Evolutionary conservation across 92 coral and sea anemone species (phyloP).

Genomic region (Galaxea fascicularis): DNA sequence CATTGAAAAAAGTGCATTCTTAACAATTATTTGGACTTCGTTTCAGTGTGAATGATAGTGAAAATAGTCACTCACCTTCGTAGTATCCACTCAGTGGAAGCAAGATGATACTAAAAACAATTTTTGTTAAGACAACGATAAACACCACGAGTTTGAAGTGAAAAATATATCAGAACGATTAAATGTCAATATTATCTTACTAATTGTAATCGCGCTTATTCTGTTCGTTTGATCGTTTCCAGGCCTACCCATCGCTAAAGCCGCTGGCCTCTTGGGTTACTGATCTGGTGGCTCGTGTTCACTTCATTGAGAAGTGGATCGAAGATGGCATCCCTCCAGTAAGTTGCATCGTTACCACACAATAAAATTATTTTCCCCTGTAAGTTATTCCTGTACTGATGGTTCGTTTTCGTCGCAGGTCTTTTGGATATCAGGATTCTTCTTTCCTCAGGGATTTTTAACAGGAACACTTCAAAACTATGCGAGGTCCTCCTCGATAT

Average conservation of each 20-base stretch:
- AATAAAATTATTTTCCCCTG: neutral
- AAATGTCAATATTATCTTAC: too few species aligned
- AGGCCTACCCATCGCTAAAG: conserved; percentile 98
- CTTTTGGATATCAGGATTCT: conserved; percentile 99
- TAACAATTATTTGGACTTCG: too few species aligned
- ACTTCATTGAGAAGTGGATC: conserved; percentile 96
- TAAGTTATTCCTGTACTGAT: neutral
- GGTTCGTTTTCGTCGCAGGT: conserved; percentile 68
- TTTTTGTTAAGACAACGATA: too few species aligned
- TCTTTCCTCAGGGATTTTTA: conserved; percentile 98
- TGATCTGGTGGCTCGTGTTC: conserved; percentile 92
- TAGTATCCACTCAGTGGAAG: too few species aligned
- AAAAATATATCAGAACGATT: too few species aligned
- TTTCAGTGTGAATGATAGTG: too few species aligned
- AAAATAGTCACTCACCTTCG: too few species aligned
- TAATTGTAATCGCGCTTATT: neutral
- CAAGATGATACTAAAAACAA: too few species aligned
- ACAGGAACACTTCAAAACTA: conserved; percentile 98
- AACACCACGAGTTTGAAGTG: too few species aligned
- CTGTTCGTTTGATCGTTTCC: neutral
- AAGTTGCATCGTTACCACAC: conserved; percentile 36
- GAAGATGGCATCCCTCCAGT: conserved; percentile 96
- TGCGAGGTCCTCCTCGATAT: conserved; percentile 93
- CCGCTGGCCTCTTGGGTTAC: conserved; percentile 99
- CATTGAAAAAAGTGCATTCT: too few species aligned